Conservation (phyloP, 2,888 invertebrate species). For the Cephus pulcher region DNA sequence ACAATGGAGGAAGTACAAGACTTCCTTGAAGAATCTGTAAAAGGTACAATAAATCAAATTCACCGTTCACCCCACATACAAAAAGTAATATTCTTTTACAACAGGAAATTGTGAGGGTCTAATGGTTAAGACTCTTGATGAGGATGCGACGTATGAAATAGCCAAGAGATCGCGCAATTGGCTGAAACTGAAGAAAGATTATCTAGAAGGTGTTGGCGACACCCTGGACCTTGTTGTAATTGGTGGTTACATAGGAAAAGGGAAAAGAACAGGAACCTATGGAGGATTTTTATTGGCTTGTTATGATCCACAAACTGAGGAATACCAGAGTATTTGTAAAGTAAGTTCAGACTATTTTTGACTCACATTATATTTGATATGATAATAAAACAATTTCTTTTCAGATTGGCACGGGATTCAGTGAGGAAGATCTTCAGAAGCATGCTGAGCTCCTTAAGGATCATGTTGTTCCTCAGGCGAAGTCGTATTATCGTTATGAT, state of each 20-base stretch:
- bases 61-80: background rate
- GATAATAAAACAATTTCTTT: conserved; percentile 15
- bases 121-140: conserved; percentile 95
- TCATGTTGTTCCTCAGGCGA: conserved; percentile 80
- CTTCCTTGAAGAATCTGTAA: conserved; percentile 94
- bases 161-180: conserved; percentile 94
- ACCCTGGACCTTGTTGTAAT: conserved; percentile 96
- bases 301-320: conserved; percentile 89
- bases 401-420: conserved; percentile 93
- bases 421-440: conserved; percentile 85
- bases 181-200: conserved; percentile 98
- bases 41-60: conserved; percentile 69
- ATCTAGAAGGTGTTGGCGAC: conserved; percentile 95
- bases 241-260: conserved; percentile 93
- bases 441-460: conserved; percentile 82
- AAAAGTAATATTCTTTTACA: conserved; percentile 10
- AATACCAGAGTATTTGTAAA: conserved; percentile 94
- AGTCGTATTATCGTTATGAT: conserved; percentile 86
- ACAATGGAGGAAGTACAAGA: conserved; percentile 92
- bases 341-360: conserved; percentile 66
- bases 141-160: conserved; percentile 95
- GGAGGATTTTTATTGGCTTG: conserved; percentile 97
- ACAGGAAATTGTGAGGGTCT: conserved; percentile 96
- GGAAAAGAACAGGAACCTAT: conserved; percentile 91
- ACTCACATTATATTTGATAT: conserved; percentile 12